These are phyloP conservation scores for Aphrophora alni DNA, from an alignment of 2,888 invertebrate species.

Conservation along the genomic window DNA sequence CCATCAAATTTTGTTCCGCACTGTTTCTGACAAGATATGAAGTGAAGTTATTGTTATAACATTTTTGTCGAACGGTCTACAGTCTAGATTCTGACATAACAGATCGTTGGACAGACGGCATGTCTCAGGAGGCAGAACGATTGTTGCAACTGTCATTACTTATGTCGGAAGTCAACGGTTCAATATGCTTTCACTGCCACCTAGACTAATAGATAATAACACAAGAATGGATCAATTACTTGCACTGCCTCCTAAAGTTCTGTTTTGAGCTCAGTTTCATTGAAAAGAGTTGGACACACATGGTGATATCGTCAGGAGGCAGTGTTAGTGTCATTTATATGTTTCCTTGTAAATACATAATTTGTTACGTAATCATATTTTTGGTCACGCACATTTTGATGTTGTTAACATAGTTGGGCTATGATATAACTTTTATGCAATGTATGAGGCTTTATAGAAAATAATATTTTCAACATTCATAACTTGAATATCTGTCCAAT, in stretches of 20 bases:
- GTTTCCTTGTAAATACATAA: background rate
- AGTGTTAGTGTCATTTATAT: background rate
- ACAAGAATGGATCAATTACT: background rate
- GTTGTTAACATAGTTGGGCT: background rate
- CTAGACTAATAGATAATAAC: constrained; percentile 9
- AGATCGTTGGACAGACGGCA: background rate
- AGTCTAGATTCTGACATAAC: background rate
- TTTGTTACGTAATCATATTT: background rate
- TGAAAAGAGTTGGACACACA: background rate
- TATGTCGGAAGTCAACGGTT: background rate
- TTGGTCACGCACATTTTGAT: background rate
- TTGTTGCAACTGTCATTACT: constrained; percentile 5
- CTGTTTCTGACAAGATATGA: background rate
- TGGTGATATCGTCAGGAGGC: background rate
- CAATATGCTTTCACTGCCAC: background rate
- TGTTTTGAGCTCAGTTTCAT: background rate
- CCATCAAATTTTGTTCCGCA: background rate
- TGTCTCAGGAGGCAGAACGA: constrained; percentile 6
- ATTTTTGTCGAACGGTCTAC: background rate
- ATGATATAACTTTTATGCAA: background rate
- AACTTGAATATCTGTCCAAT: too few species aligned
- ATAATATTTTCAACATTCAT: too few species aligned
- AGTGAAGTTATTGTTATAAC: background rate
- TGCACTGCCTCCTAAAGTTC: background rate
- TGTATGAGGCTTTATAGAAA: too few species aligned